These are phyloP conservation scores for Hymenopus coronatus DNA, from an alignment of 2,888 invertebrate genomes.

Conservation along the genomic window DNA sequence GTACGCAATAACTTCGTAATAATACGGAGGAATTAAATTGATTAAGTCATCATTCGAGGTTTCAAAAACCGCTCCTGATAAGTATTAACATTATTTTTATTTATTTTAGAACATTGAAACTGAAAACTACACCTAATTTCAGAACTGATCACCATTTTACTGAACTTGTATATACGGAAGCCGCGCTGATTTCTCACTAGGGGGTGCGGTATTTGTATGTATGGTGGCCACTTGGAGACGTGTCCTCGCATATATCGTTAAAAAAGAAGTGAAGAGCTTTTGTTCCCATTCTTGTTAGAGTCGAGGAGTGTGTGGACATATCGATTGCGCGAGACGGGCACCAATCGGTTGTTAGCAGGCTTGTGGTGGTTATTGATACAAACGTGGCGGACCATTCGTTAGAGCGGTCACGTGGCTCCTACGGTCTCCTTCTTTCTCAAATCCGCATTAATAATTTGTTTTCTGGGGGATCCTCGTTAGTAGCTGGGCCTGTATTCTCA, in stretches of 20 bases:
- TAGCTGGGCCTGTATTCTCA: neutral
- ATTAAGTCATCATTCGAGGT: too few relatives aligned
- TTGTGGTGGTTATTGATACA: slow-evolving; percentile 1
- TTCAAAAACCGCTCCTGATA: too few relatives aligned
- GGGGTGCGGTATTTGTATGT: too few relatives aligned
- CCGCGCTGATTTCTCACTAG: too few relatives aligned
- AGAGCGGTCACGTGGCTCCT: neutral
- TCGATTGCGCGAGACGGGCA: neutral
- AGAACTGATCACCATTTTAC: too few relatives aligned
- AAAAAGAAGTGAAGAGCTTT: neutral
- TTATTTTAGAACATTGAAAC: too few relatives aligned
- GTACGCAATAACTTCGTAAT: too few relatives aligned
- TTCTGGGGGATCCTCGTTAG: neutral
- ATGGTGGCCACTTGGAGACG: neutral
- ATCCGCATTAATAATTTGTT: neutral
- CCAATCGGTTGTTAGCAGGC: neutral
- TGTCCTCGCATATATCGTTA: neutral
- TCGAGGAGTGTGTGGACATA: neutral
- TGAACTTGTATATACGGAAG: too few relatives aligned
- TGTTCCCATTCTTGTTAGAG: neutral
- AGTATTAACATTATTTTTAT: too few relatives aligned
- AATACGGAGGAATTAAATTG: too few relatives aligned
- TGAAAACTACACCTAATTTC: too few relatives aligned
- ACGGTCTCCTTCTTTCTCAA: neutral
- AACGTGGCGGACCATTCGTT: neutral